Evolutionary conservation across 2,113 vertebrate species (phyloP), one percentile per base, ranked within the genome.

Genomic region (Candoia aspera): DNA sequence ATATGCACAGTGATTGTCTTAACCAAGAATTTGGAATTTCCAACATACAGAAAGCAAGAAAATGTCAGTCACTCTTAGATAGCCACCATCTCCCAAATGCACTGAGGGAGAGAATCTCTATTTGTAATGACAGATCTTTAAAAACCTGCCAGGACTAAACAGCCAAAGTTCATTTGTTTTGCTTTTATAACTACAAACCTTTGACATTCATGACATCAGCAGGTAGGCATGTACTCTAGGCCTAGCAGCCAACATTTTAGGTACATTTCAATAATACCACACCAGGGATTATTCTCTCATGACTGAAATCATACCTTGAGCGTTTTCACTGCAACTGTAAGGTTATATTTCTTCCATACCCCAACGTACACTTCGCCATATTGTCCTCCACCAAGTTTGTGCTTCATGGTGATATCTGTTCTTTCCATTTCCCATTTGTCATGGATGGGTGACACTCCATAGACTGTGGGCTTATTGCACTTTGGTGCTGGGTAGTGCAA

Each of bases 361-460:
- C 99, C 99, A 42, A 99, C 99, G 0, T 99, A 99, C 91, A 99
- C 99, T 96, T 99, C 99, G 0, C 99, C 99, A 2, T 99, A 99
- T 96, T 99, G 99, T 90, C 99, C 99, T 42, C 99, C 99, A 64
- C 99, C 99, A 0, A 99, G 98, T 95, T 99, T 99, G 98, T 99
- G 99, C 98, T 99, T 99, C 99, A 99, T 99, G 97, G 99, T 99
- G 96, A 99, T 99, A 95, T 99, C 99, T 3, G 99, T 99, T 91
- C 99, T 98, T 94, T 99, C 99, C 99, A 99, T 99, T 97, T 99
- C 99, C 99, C 99, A 99, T 95, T 99, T 99, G 97, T 99, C 99
- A 0, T 99, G 99, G 97, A 99, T 99, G 93, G 99, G 99, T n/a
- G 99, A 99, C 95, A 99, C 99, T 0, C 99, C 99, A 0, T 99